A percentile compares a stretch with the other conserved stretches of the same genome.
phyloP scores from a whole-genome alignment of 2,113 vertebrate species.

The Megaceryle torquata region DNA sequence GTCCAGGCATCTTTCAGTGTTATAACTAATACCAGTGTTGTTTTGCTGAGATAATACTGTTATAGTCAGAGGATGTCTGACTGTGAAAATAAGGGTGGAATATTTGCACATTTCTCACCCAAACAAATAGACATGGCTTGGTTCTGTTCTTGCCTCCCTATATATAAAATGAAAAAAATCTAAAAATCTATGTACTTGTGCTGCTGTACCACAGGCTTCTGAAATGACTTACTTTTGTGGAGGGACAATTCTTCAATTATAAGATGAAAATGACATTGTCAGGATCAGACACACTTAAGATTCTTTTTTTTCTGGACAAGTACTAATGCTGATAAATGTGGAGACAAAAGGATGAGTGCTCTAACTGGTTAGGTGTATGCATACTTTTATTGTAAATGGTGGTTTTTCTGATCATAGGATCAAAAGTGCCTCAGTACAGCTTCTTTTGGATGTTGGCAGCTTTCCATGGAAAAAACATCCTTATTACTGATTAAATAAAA shows the following conservation, averaged over 20 bases:
- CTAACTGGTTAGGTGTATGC: background rate
- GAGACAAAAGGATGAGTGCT: background rate
- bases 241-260: background rate
- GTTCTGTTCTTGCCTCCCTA: background rate
- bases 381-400: background rate
- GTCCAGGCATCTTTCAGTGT: background rate
- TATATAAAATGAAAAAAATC: background rate
- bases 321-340: background rate
- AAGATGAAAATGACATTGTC: background rate
- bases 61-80: background rate
- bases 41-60: background rate
- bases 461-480: background rate
- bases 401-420: background rate
- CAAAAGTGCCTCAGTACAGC: background rate
- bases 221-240: background rate
- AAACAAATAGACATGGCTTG: background rate
- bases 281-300: background rate
- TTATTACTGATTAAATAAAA: background rate
- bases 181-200: background rate
- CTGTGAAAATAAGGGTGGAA: background rate
- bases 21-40: background rate
- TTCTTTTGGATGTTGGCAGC: background rate
- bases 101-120: background rate
- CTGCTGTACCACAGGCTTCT: background rate
- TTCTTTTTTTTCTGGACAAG: background rate